A percentile compares a stretch with the other conserved stretches of the same genome.
Conservation (phyloP, 2,113 vertebrate genomes). For the Microcebus murinus region DNA sequence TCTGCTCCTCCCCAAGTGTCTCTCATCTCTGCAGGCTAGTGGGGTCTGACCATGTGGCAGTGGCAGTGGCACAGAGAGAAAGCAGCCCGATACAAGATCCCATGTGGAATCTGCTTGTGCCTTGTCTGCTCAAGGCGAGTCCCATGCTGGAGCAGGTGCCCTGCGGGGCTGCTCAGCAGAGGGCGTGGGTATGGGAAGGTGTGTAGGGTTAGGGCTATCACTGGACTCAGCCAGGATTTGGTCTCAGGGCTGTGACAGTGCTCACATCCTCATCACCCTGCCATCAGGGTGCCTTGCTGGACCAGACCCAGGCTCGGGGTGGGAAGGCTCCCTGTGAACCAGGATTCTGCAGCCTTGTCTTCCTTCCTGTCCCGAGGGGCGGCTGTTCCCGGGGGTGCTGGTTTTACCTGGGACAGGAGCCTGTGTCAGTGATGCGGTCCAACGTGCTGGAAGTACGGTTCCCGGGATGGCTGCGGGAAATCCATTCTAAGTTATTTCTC, state of each 20-base stretch:
- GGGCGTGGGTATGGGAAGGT: accelerated
- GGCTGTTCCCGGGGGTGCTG: neutral
- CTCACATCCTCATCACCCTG: neutral
- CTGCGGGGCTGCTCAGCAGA: accelerated
- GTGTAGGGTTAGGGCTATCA: neutral
- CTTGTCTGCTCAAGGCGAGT: accelerated
- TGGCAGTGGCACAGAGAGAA: neutral
- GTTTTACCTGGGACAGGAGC: neutral
- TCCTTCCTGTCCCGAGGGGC: neutral
- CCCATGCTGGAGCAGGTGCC: accelerated
- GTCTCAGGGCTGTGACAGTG: neutral
- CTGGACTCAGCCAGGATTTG: neutral
- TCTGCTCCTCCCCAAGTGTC: neutral
- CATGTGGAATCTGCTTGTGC: accelerated
- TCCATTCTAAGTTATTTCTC: neutral
- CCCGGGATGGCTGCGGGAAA: too few relatives aligned
- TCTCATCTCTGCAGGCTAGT: accelerated
- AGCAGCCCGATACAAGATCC: accelerated
- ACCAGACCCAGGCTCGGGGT: neutral
- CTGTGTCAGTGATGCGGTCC: neutral
- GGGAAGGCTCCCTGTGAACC: neutral
- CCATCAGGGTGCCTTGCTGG: neutral
- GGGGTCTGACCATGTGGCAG: accelerated
- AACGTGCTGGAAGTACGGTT: accelerated
- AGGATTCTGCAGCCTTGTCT: neutral